Evolutionary conservation across 2,113 vertebrate species (phyloP).

Genomic region (Cyanoderma ruficeps): DNA sequence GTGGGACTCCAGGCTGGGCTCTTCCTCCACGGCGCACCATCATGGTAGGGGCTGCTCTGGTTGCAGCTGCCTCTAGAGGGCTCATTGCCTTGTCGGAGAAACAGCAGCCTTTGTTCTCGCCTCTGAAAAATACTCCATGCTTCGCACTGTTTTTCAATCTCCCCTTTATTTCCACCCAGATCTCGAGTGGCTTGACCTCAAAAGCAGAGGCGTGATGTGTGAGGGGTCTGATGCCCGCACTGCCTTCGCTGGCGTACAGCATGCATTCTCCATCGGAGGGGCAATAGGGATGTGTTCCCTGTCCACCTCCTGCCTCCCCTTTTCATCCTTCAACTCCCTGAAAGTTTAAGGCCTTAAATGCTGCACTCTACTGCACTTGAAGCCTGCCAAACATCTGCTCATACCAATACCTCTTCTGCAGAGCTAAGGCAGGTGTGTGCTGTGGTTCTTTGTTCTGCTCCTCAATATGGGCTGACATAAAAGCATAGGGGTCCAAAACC

Average conservation of each 20-base stretch:
- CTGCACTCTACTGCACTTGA: not conserved
- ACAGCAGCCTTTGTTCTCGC: not conserved
- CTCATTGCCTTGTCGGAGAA: constrained; percentile 6
- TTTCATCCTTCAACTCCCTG: accelerated
- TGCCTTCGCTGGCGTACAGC: not conserved
- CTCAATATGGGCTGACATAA: not conserved
- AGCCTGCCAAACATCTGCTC: not conserved
- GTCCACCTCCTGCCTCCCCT: not conserved
- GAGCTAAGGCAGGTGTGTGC: accelerated
- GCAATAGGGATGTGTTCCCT: not conserved
- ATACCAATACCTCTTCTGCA: not conserved
- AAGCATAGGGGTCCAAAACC: not conserved
- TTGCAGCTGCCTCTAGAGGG: constrained; percentile 53
- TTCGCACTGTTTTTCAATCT: not conserved
- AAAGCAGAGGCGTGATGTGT: not conserved
- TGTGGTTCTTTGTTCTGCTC: not conserved
- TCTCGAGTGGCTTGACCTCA: not conserved
- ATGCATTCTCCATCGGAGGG: accelerated
- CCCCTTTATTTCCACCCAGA: not conserved
- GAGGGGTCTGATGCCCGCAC: not conserved
- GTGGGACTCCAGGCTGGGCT: not conserved
- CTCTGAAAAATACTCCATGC: not conserved
- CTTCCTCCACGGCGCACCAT: accelerated
- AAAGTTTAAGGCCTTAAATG: not conserved
- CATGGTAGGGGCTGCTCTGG: not conserved